A percentile compares a stretch with the other conserved stretches of the same genome.
Evolutionary conservation across 2,888 invertebrate genomes (phyloP).

Genomic region (Maniola hyperantus): DNA sequence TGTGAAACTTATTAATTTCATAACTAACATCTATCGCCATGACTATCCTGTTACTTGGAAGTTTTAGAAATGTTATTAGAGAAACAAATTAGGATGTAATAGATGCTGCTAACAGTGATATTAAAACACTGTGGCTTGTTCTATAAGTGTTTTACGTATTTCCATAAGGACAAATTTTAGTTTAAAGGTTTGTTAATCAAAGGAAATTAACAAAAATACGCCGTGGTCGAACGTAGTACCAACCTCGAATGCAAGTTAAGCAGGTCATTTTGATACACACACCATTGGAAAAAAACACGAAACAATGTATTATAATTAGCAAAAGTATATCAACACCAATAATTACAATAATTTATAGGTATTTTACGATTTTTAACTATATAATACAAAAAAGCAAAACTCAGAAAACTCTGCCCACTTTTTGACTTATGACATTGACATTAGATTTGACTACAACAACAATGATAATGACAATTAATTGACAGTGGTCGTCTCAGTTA

Average conservation of each 20-base stretch:
- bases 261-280: conserved; percentile 67
- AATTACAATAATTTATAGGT: background rate
- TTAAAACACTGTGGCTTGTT: background rate
- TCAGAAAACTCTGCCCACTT: background rate
- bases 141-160: background rate
- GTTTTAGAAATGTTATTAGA: background rate
- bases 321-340: background rate
- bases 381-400: too few relatives aligned
- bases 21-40: background rate
- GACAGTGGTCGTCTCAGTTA: too few relatives aligned
- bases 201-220: background rate
- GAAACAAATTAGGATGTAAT: background rate
- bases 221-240: conserved; percentile 56
- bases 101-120: background rate
- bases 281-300: conserved; percentile 49
- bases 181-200: background rate
- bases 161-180: background rate
- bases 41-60: background rate
- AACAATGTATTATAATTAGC: background rate
- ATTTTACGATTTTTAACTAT: background rate
- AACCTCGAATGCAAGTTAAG: conserved; percentile 75
- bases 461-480: too few relatives aligned
- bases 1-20: background rate
- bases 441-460: too few relatives aligned
- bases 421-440: background rate